Conservation (phyloP, 2,888 invertebrate species). For the Tiliacea citrago region DNA sequence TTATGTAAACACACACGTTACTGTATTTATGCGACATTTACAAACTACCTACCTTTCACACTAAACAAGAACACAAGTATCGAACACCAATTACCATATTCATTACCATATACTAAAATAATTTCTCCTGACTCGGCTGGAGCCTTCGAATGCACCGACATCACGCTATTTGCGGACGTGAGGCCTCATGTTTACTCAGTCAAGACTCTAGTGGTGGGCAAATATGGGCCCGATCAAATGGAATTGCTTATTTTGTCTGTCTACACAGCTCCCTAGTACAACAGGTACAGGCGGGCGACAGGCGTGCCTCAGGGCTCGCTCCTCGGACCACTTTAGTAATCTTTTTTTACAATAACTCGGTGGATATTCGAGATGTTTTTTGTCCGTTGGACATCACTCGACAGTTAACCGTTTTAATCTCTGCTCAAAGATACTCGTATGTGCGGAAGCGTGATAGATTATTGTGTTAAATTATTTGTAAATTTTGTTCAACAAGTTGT, state of each 20-base stretch:
- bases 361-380: slow-evolving; percentile 81
- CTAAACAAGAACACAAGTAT: slow-evolving; percentile 60
- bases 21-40: slow-evolving; percentile 55
- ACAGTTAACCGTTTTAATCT: slow-evolving; percentile 84
- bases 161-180: slow-evolving; percentile 89
- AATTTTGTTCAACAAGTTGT: slow-evolving; percentile 69
- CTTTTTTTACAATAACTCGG: slow-evolving; percentile 82
- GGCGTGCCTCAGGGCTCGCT: slow-evolving; percentile 81
- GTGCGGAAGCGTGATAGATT: slow-evolving; percentile 79
- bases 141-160: slow-evolving; percentile 87
- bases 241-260: slow-evolving; percentile 91
- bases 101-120: slow-evolving; percentile 77
- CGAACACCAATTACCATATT: slow-evolving; percentile 66
- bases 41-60: slow-evolving; percentile 59
- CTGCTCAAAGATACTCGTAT: slow-evolving; percentile 78
- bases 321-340: slow-evolving; percentile 77
- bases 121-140: slow-evolving; percentile 77
- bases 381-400: slow-evolving; percentile 76
- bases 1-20: slow-evolving; percentile 47
- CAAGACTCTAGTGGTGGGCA: slow-evolving; percentile 90
- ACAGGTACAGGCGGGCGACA: slow-evolving; percentile 84
- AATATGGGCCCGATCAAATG: slow-evolving; percentile 89
- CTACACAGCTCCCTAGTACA: slow-evolving; percentile 87
- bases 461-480: slow-evolving; percentile 80
- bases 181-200: slow-evolving; percentile 88